A percentile compares a stretch with the other conserved stretches of the same genome.
phyloP scores from a whole-genome alignment of 2,888 invertebrate species.

The Andrena dorsata region DNA sequence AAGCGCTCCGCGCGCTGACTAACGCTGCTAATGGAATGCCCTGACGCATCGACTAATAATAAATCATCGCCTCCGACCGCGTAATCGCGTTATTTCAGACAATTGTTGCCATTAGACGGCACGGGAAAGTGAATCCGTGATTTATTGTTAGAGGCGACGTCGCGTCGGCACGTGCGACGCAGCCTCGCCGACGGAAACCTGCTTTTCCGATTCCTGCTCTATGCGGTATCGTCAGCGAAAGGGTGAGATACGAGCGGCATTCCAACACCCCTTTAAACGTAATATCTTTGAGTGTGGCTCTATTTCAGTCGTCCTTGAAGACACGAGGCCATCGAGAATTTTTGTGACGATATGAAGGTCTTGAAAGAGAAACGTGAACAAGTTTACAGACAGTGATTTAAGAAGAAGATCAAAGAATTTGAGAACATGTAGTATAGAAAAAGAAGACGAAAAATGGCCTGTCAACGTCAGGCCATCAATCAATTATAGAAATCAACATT shows the following conservation, averaged over 20 bases:
- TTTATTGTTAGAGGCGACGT: constrained; percentile 44
- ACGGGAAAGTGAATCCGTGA: constrained; percentile 44
- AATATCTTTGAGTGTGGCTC: background rate
- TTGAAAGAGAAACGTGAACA: too few relatives aligned
- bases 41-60: constrained; percentile 63
- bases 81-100: constrained; percentile 55
- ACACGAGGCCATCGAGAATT: too few relatives aligned
- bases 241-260: background rate
- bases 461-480: too few relatives aligned
- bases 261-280: background rate
- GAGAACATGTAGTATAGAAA: too few relatives aligned
- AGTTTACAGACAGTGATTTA: too few relatives aligned
- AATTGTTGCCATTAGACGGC: constrained; percentile 50
- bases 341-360: too few relatives aligned
- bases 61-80: constrained; percentile 52
- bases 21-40: constrained; percentile 51
- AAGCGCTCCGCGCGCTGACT: constrained; percentile 31
- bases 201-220: constrained; percentile 31
- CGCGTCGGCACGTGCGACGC: constrained; percentile 26
- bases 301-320: background rate
- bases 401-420: too few relatives aligned
- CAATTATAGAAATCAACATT: too few relatives aligned
- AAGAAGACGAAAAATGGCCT: too few relatives aligned
- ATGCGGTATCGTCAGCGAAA: background rate
- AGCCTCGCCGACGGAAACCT: constrained; percentile 26